Conservation (phyloP, 30 jellyfish, hydroid and myxozoan species). For the Aurelia aurita region DNA sequence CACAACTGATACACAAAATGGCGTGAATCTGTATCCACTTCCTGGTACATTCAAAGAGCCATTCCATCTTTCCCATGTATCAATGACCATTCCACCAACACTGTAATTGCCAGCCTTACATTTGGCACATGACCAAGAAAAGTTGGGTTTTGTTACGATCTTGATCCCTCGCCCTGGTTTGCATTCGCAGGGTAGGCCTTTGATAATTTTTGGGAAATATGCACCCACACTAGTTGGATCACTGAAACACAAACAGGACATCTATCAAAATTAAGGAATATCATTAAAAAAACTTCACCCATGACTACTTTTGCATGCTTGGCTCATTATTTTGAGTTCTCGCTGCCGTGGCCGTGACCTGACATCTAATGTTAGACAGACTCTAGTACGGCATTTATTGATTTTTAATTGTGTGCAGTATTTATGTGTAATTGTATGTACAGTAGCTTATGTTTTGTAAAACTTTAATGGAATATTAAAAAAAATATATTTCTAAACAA, state of each 20-base stretch:
- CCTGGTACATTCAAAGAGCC: slow-evolving; percentile 84
- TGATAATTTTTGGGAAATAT: slow-evolving; percentile 53
- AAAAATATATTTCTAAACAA: too few relatives aligned
- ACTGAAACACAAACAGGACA: slow-evolving; percentile 14
- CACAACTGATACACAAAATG: slow-evolving; percentile 77
- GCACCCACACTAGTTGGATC: slow-evolving; percentile 43
- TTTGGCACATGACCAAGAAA: slow-evolving; percentile 54
- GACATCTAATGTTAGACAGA: too few relatives aligned
- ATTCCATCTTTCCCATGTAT: slow-evolving; percentile 88
- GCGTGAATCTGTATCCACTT: slow-evolving; percentile 61
- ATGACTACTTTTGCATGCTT: too few relatives aligned
- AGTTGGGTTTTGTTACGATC: slow-evolving; percentile 2
- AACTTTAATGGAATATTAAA: too few relatives aligned
- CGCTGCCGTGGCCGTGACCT: too few relatives aligned
- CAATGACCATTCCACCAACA: slow-evolving; percentile 90
- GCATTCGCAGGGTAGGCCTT: slow-evolving; percentile 87
- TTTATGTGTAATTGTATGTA: too few relatives aligned
- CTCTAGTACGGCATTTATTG: too few relatives aligned
- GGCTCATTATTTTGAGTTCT: too few relatives aligned
- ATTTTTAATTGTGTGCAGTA: too few relatives aligned
- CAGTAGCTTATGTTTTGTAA: too few relatives aligned
- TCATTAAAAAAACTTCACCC: too few relatives aligned
- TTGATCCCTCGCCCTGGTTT: slow-evolving; percentile 81
- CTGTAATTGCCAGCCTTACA: slow-evolving; percentile 90
- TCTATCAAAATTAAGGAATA: background rate